Evolutionary conservation across 1,140 invertebrate species (phyloP).

Genomic region (Apocrypta bakeri): DNA sequence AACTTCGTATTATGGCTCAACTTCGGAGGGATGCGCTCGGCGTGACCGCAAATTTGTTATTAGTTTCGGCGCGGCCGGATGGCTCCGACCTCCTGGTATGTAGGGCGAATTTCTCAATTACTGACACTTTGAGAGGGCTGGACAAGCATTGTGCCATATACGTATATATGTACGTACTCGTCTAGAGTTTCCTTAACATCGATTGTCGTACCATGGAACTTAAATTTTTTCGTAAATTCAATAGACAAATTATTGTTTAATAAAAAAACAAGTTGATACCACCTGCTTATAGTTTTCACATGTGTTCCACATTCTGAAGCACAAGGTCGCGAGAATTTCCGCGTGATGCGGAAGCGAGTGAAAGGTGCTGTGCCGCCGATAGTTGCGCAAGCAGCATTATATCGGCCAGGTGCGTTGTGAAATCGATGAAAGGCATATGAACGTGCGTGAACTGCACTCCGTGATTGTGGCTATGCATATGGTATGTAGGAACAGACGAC

Average conservation of each 20-base stretch:
- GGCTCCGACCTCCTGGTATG: neutral
- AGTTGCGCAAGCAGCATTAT: neutral
- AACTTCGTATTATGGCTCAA: slow-evolving; percentile 45
- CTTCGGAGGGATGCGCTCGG: slow-evolving; percentile 31
- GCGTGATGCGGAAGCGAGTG: slow-evolving; percentile 6
- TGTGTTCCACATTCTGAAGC: neutral
- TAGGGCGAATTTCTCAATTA: slow-evolving; percentile 32
- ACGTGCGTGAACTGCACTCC: neutral
- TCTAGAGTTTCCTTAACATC: neutral
- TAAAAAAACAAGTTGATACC: no score
- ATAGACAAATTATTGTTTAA: no score
- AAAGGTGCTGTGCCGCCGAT: neutral
- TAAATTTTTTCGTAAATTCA: no score
- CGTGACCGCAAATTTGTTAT: slow-evolving; percentile 44
- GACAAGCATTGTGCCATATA: neutral
- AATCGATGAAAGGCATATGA: slow-evolving; percentile 5
- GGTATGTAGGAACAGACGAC: no score
- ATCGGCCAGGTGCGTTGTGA: neutral
- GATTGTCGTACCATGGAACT: neutral
- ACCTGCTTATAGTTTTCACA: no score
- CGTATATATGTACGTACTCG: neutral
- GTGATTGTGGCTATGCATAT: no score
- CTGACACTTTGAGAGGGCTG: neutral
- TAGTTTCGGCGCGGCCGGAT: slow-evolving; percentile 26
- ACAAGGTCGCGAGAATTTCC: neutral